Conservation (phyloP, 2,113 vertebrate species). For the Geococcyx californianus region DNA sequence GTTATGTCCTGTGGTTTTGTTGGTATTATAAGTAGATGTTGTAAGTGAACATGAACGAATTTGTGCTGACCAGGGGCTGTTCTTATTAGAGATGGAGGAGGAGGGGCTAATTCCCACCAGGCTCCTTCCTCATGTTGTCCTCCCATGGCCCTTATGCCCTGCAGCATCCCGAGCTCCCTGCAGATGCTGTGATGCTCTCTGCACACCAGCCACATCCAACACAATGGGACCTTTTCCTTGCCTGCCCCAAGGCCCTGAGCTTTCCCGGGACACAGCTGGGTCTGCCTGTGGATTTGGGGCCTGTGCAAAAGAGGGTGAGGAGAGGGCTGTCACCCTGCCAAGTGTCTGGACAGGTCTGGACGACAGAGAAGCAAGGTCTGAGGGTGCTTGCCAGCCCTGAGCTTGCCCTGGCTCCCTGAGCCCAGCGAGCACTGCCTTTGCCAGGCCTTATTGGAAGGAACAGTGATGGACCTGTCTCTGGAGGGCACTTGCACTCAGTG, state of each 20-base stretch:
- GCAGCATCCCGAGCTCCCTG: neutral
- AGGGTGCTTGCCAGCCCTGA: too few species aligned
- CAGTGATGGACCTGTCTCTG: too few species aligned
- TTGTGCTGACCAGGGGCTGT: neutral
- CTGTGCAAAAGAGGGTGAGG: too few species aligned
- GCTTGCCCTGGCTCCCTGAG: too few species aligned
- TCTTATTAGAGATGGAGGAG: neutral
- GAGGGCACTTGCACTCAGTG: too few species aligned
- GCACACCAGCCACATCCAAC: too few species aligned
- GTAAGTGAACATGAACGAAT: neutral
- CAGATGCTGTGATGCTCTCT: neutral
- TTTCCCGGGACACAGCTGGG: too few species aligned
- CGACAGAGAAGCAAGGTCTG: too few species aligned
- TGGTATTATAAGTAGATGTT: neutral
- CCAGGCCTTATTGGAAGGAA: too few species aligned
- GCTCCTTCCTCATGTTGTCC: neutral
- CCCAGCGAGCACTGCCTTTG: too few species aligned
- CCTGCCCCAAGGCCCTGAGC: fast-evolving
- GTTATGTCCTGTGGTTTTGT: neutral
- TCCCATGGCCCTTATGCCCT: neutral
- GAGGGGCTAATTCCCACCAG: neutral
- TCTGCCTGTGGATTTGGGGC: neutral
- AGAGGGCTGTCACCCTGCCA: too few species aligned
- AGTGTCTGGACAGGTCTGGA: too few species aligned
- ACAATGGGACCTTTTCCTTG: neutral